Evolutionary conservation across 2,797 vertebrate species (phyloP), one percentile per base, ranked within the genome.

Genomic region (Falco naumanni): DNA sequence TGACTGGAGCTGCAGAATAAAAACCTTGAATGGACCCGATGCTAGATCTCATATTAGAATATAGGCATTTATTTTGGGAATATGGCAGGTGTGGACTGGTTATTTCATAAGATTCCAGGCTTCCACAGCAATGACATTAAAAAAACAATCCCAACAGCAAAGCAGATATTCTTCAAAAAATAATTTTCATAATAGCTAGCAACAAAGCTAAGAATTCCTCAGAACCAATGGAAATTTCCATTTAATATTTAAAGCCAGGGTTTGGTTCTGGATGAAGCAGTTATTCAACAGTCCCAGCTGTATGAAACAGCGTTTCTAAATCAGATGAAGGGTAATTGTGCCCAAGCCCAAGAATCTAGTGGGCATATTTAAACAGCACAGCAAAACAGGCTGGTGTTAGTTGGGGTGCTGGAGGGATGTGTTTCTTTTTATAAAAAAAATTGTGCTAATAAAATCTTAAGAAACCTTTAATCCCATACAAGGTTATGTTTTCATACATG

Each of bases 21-120:
- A 87, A 45, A 16, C 60, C 18, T 19, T 50, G 51, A 48, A 34
- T 14, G 18, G 41, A 33, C 9, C 2, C 13, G 11, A 4, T 7
- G 9, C 2, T 75, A 71, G 29, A n/a, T 2, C 7, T 48, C 4
- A 0, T 39, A n/a, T 69, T 56, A 65, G 28, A 76, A 48, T 37
- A 51, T 13, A 75, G 63, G 26, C 39, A 70, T 6, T 66, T 71
- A 76, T 75, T 74, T 70, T 7, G 26, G 34, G 51, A 77, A 71
- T 4, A 1, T 22, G 5, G 2, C 1, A 1, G 5, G 3, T 57
- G 37, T n/a, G 17, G 11, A 68, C 10, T 16, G 11, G 6, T 21
- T 84, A 25, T 33, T 75, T 56, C 29, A 10, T 61, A 64, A 78
- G 15, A 10, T 20, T 65, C 16, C 12, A 68, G 39, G 12, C 4